Evolutionary conservation across 2,888 invertebrate genomes (phyloP).

Genomic region (Nudaria mundana): DNA sequence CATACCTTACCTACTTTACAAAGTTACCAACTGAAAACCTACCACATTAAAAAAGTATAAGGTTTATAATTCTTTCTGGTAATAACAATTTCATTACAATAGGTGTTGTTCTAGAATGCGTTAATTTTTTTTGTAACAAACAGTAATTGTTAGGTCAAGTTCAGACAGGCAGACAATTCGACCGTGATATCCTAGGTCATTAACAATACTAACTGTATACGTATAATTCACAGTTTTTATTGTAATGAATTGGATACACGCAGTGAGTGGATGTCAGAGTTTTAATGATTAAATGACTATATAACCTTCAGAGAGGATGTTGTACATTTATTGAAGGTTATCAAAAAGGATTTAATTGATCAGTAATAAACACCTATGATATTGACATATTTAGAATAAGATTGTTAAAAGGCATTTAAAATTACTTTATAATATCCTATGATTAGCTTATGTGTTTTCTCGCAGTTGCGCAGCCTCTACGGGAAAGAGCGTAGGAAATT

Average conservation of each 20-base stretch:
- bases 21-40: constrained; percentile 11
- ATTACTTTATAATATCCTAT: too few relatives aligned
- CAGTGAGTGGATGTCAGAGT: neutral
- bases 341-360: neutral
- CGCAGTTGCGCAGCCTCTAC: too few relatives aligned
- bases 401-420: too few relatives aligned
- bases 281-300: constrained; percentile 1
- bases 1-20: constrained; percentile 11
- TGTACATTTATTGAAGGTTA: neutral
- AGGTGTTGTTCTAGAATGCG: constrained; percentile 30
- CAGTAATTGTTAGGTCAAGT: constrained; percentile 50
- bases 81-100: constrained; percentile 22
- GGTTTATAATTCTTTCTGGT: neutral
- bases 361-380: too few relatives aligned
- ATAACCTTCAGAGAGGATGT: neutral
- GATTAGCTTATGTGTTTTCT: too few relatives aligned
- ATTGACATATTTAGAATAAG: too few relatives aligned
- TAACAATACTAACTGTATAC: constrained; percentile 24
- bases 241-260: constrained; percentile 1
- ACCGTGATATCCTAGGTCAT: constrained; percentile 36
- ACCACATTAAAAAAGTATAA: constrained; percentile 8
- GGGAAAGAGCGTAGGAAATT: too few relatives aligned
- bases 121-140: constrained; percentile 21
- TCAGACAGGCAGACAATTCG: constrained; percentile 43
- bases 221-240: constrained; percentile 19